These are phyloP conservation scores for Liopterus haemorrhoidalis DNA, from an alignment of 2,888 invertebrate genomes.

Conservation along the genomic window DNA sequence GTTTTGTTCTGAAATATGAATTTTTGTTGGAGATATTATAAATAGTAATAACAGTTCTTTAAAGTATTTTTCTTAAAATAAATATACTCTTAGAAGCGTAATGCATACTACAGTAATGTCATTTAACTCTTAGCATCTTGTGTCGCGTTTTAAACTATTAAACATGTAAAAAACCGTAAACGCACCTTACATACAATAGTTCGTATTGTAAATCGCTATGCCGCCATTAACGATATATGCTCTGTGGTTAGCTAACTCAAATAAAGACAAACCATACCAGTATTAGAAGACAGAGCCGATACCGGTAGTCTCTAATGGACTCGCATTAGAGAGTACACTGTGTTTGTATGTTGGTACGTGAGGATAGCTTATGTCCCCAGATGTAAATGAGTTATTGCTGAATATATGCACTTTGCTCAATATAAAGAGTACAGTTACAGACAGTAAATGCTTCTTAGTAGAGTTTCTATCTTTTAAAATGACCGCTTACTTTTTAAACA, in stretches of 20 bases:
- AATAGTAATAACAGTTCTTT: too few relatives aligned
- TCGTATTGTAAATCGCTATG: slow-evolving; percentile 12
- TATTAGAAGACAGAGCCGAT: slow-evolving; percentile 9
- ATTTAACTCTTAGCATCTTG: too few relatives aligned
- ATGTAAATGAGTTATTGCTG: slow-evolving; percentile 22
- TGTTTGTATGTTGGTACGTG: slow-evolving; percentile 11
- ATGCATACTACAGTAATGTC: too few relatives aligned
- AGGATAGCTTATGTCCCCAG: slow-evolving; percentile 15
- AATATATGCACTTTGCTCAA: slow-evolving; percentile 23
- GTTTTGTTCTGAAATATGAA: too few relatives aligned
- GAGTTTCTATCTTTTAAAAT: too few relatives aligned
- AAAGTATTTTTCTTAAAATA: too few relatives aligned
- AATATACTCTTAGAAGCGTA: too few relatives aligned
- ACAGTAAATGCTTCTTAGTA: too few relatives aligned
- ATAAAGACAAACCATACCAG: slow-evolving; percentile 15
- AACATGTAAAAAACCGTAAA: slow-evolving; percentile 3
- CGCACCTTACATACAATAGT: slow-evolving; percentile 13
- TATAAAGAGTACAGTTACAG: slow-evolving; percentile 19
- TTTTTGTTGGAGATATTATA: too few relatives aligned
- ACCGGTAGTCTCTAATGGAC: too few relatives aligned
- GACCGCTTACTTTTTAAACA: too few relatives aligned
- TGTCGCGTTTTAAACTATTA: slow-evolving; percentile 21
- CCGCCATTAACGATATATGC: slow-evolving; percentile 21
- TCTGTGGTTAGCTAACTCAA: slow-evolving; percentile 17
- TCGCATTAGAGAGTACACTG: too few relatives aligned